Evolutionary conservation across 2,113 vertebrate genomes (phyloP).

Genomic region (Vanacampus margaritifer): DNA sequence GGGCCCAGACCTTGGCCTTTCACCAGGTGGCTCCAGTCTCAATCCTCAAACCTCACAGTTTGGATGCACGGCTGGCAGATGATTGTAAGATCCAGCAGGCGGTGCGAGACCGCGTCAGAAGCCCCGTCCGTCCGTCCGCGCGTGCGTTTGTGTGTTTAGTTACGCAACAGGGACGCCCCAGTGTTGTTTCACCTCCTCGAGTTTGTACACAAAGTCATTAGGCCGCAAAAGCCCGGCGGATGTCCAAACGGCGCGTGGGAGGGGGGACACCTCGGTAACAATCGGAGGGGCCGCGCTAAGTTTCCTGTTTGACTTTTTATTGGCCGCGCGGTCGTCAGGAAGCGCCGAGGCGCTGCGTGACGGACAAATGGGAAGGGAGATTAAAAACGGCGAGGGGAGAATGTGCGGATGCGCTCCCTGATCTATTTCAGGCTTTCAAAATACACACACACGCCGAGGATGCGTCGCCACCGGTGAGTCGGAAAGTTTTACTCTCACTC

Average conservation of each 20-base stretch:
- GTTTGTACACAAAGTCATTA: constrained; percentile 21
- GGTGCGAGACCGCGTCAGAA: constrained; percentile 26
- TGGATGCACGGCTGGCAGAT: neutral
- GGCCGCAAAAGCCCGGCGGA: constrained; percentile 30
- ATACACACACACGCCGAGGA: constrained; percentile 41
- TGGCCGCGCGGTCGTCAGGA: constrained; percentile 62
- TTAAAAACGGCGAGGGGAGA: constrained; percentile 60
- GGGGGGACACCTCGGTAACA: constrained; percentile 61
- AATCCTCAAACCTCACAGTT: constrained; percentile 36
- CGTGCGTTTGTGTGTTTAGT: constrained; percentile 24
- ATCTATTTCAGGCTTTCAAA: constrained; percentile 64
- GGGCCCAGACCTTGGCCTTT: constrained; percentile 79
- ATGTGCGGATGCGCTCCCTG: constrained; percentile 63
- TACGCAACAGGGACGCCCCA: constrained; percentile 10
- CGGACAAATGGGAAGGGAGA: constrained; percentile 69
- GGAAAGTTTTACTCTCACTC: constrained; percentile 42
- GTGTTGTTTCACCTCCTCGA: constrained; percentile 23
- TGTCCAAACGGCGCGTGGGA: constrained; percentile 17
- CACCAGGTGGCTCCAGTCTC: constrained; percentile 75
- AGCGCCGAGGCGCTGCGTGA: constrained; percentile 50
- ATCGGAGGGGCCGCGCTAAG: constrained; percentile 55
- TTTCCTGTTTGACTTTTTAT: constrained; percentile 72
- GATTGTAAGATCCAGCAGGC: constrained; percentile 30
- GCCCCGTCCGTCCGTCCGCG: neutral
- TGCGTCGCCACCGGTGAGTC: constrained; percentile 51